Evolutionary conservation across 2,888 invertebrate species (phyloP).

Genomic region (Linnaemya vulpina): DNA sequence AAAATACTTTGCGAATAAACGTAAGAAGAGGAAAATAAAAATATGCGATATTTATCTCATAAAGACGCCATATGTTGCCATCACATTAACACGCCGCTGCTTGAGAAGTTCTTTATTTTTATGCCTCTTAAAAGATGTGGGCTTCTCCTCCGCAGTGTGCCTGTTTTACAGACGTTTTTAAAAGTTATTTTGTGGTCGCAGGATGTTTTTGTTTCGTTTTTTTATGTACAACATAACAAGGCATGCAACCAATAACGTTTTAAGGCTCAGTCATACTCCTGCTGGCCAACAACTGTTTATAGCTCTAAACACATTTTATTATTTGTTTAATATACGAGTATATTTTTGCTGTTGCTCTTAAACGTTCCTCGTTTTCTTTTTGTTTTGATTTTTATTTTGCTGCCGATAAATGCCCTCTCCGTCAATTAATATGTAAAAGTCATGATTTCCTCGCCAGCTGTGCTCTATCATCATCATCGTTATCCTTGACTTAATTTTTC

Average conservation of each 20-base stretch:
- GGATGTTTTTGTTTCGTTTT: constrained; percentile 22
- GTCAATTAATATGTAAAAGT: constrained; percentile 54
- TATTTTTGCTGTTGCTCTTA: neutral
- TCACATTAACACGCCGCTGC: constrained; percentile 65
- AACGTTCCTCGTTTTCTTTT: neutral
- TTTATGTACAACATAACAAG: constrained; percentile 1
- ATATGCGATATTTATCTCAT: constrained; percentile 50
- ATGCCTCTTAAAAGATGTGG: constrained; percentile 3
- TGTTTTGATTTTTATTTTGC: neutral
- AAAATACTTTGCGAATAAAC: neutral
- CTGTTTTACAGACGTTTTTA: neutral
- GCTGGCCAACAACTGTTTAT: constrained; percentile 48
- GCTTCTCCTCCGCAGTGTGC: neutral
- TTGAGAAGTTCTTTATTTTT: constrained; percentile 43
- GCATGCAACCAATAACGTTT: neutral
- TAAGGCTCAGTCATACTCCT: neutral
- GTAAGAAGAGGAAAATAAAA: neutral
- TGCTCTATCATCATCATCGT: constrained; percentile 60
- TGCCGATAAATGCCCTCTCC: constrained; percentile 29
- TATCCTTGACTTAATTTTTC: constrained; percentile 67
- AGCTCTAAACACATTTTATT: constrained; percentile 44
- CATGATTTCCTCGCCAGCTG: constrained; percentile 66
- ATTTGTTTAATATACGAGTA: constrained; percentile 26
- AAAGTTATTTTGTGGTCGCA: constrained; percentile 39
- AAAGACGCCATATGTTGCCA: constrained; percentile 68